A percentile compares a stretch with the other conserved stretches of the same genome.
Evolutionary conservation across 2,113 vertebrate genomes (phyloP).

Genomic region (Mionectes macconnelli): DNA sequence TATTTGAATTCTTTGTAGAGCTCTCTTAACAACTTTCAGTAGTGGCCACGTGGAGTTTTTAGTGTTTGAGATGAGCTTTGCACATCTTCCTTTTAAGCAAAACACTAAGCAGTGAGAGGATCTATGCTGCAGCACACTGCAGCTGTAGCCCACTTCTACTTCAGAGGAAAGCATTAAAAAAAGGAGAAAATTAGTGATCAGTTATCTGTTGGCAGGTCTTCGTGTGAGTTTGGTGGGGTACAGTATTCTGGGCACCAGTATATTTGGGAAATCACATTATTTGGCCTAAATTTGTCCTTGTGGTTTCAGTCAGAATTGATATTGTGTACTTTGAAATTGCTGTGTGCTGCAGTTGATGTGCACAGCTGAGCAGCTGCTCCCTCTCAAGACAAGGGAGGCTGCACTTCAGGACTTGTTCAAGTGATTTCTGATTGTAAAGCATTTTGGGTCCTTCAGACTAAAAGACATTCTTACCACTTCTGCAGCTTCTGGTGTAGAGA

Average conservation of each 20-base stretch:
- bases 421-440: conserved; percentile 44
- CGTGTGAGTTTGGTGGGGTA: background rate
- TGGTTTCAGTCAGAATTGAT: background rate
- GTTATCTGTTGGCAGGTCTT: background rate
- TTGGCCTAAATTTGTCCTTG: background rate
- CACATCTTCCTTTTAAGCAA: background rate
- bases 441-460: conserved; percentile 26
- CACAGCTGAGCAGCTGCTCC: conserved; percentile 41
- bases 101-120: background rate
- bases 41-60: background rate
- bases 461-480: conserved; percentile 31
- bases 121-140: background rate
- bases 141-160: background rate
- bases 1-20: background rate
- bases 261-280: background rate
- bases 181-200: background rate
- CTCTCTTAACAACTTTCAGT: background rate
- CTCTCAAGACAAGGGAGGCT: conserved; percentile 34
- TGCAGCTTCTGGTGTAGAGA: background rate
- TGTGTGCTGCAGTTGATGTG: background rate
- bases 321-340: background rate
- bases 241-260: background rate
- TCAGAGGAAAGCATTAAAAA: background rate
- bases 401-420: background rate
- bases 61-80: background rate